These are phyloP conservation scores for Amphipoea lucens DNA, from an alignment of 2,888 invertebrate genomes.

Conservation along the genomic window DNA sequence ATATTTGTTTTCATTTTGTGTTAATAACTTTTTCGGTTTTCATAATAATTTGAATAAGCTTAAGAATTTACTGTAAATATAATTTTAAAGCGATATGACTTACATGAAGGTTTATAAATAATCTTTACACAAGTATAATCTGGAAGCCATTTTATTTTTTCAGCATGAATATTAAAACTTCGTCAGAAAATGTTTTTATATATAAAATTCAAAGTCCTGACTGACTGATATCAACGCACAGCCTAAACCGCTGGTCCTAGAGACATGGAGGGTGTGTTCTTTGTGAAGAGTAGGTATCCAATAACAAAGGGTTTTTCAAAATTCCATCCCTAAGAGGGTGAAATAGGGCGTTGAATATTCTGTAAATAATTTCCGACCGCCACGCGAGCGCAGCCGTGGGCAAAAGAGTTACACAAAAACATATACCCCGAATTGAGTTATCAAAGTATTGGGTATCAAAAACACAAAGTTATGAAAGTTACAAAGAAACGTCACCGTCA, in stretches of 20 bases:
- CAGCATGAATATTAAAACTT: background rate
- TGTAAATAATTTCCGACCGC: too few species aligned
- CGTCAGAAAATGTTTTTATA: background rate
- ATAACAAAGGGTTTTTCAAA: too few species aligned
- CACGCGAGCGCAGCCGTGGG: too few species aligned
- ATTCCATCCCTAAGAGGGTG: too few species aligned
- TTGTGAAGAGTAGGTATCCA: too few species aligned
- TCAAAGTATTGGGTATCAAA: slow-evolving; percentile 3
- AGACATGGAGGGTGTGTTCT: too few species aligned
- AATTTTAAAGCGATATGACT: background rate
- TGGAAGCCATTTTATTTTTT: background rate
- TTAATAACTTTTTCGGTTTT: background rate
- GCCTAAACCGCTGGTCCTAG: too few species aligned
- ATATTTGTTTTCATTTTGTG: background rate
- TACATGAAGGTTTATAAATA: background rate
- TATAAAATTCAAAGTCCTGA: too few species aligned
- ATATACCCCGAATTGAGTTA: slow-evolving; percentile 10
- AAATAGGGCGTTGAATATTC: too few species aligned
- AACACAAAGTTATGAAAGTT: slow-evolving; percentile 34
- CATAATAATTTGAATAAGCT: background rate
- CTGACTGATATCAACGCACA: too few species aligned
- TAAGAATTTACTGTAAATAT: background rate
- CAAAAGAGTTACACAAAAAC: background rate
- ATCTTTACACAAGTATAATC: background rate
- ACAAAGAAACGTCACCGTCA: slow-evolving; percentile 18